Evolutionary conservation across 2,888 invertebrate genomes (phyloP), one percentile per base, ranked within the genome.

Genomic region (Pammene aurita): DNA sequence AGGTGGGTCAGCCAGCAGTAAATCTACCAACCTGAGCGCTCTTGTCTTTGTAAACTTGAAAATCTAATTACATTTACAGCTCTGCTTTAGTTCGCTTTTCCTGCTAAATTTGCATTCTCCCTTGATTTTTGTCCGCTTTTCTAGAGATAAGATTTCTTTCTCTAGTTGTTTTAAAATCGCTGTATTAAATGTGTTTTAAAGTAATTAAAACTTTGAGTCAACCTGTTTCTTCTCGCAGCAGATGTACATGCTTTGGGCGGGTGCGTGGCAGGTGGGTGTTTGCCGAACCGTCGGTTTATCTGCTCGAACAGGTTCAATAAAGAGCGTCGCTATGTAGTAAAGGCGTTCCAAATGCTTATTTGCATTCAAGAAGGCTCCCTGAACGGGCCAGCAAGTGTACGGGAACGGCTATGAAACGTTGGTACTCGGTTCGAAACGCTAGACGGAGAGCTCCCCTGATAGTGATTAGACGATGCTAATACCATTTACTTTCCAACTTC

Each of bases 51-150:
- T 89, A 90, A 90, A 90, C 89, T 91, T 86, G 88, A 88, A 91
- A 91, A 92, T 91, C 90, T 92, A 91, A 92, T 92, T 92, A 91
- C 91, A 90, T 91, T 91, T 90, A 90, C 90, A 89, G 86, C 85
- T 85, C 84, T 83, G 88, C 85, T 88, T 85, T 87, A 89, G 86
- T 89, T 87, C 85, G 83, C 83, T 83, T 86, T 85, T 87, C 83
- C 84, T 80, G 81, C 84, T 83, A 82, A 83, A 89, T 90, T 90
- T 89, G 88, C 88, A 89, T 90, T 89, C 88, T 78, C 76, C 73
- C 83, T 80, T 86, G 88, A 88, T 88, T 88, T 87, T 87, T 85
- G 82, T 84, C 80, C 80, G 71, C 72, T 72, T 71, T 73, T 70
- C 54, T 58, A 61, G 72, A 75, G 85, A 85, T 85, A 86, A 87